These are phyloP conservation scores for Melitaea cinxia DNA, from an alignment of 1,140 invertebrate species.

Conservation along the genomic window DNA sequence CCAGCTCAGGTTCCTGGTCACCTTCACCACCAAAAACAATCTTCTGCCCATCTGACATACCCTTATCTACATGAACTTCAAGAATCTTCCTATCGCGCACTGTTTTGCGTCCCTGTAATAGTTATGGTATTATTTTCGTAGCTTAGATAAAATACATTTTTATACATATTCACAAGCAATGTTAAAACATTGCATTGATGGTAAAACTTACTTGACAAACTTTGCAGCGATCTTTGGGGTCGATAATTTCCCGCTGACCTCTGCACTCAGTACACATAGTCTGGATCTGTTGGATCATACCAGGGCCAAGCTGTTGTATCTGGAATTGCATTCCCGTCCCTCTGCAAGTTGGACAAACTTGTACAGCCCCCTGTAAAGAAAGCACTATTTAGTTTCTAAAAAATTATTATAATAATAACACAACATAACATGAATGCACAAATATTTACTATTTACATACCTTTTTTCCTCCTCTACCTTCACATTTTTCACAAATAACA, in stretches of 20 bases:
- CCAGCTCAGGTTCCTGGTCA: slow-evolving; percentile 97
- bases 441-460: no score
- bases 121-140: slow-evolving; percentile 16
- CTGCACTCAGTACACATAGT: slow-evolving; percentile 93
- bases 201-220: slow-evolving; percentile 85
- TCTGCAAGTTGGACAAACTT: slow-evolving; percentile 92
- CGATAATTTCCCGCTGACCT: slow-evolving; percentile 93
- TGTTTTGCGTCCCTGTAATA: slow-evolving; percentile 90
- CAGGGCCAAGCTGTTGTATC: slow-evolving; percentile 95
- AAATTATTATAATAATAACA: not conserved
- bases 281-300: slow-evolving; percentile 98
- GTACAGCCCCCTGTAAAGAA: slow-evolving; percentile 89
- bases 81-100: slow-evolving; percentile 96
- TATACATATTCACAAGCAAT: slow-evolving; percentile 11
- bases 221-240: slow-evolving; percentile 96
- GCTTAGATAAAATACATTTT: no score
- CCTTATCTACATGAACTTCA: slow-evolving; percentile 99
- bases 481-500: slow-evolving; percentile 98
- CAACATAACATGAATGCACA: no score
- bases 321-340: slow-evolving; percentile 96
- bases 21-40: slow-evolving; percentile 97
- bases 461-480: slow-evolving; percentile 97
- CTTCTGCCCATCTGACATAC: slow-evolving; percentile 98
- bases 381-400: no score
- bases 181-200: no score